A percentile compares a stretch with the other conserved stretches of the same genome.
Evolutionary conservation across 2,113 vertebrate genomes (phyloP).

Genomic region (Sialia sialis): DNA sequence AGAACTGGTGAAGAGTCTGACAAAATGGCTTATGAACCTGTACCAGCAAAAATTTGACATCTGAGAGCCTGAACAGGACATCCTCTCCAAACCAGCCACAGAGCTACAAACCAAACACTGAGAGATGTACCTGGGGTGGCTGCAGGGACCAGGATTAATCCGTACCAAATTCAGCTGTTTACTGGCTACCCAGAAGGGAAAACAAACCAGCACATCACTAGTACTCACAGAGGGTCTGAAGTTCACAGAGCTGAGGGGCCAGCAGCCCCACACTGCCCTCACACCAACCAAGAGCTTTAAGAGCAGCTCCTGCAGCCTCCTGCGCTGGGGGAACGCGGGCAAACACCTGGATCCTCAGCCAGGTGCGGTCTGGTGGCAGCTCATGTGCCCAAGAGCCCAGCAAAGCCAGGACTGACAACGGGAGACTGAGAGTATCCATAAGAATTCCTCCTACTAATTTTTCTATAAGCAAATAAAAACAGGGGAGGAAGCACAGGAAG

Average conservation of each 20-base stretch:
- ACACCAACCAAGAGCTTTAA: background rate
- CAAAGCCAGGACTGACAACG: background rate
- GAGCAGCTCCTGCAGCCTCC: background rate
- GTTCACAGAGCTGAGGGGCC: background rate
- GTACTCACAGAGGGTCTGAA: background rate
- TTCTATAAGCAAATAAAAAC: background rate
- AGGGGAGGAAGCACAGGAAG: background rate
- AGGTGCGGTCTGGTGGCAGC: background rate
- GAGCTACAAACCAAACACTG: rapidly evolving
- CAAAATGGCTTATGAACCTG: rapidly evolving
- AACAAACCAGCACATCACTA: background rate
- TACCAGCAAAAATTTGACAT: background rate
- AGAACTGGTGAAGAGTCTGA: background rate
- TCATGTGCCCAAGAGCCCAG: background rate
- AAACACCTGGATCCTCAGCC: background rate
- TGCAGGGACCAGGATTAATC: background rate
- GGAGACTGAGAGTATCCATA: rapidly evolving
- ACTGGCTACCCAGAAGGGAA: background rate
- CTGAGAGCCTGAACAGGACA: rapidly evolving
- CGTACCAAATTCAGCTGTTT: background rate
- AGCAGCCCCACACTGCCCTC: background rate
- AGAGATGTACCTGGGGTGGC: rapidly evolving
- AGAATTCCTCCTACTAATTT: background rate
- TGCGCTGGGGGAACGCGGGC: rapidly evolving
- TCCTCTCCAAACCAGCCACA: background rate